Evolutionary conservation across 2,888 invertebrate species (phyloP).

Genomic region (Synergus umbraculus): DNA sequence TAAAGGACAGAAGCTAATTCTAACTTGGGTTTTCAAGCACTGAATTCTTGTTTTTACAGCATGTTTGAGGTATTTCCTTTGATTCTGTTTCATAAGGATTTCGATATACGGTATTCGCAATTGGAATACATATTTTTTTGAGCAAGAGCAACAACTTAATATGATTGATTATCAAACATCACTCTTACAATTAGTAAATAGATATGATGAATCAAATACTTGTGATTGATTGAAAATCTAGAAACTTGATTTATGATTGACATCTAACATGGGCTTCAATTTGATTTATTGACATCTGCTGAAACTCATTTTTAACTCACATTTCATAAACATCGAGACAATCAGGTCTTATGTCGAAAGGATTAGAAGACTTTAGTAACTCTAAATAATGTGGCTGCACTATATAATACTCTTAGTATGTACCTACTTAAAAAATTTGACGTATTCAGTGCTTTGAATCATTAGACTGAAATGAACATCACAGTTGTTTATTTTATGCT

Average conservation of each 20-base stretch:
- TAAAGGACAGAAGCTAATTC: neutral
- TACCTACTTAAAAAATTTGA: too few relatives aligned
- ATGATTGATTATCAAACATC: neutral
- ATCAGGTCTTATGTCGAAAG: neutral
- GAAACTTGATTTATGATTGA: constrained; percentile 32
- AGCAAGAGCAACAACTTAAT: neutral
- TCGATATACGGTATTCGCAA: neutral
- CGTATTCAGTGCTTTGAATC: neutral
- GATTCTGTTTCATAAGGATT: too few relatives aligned
- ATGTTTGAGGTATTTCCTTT: neutral
- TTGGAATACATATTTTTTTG: neutral
- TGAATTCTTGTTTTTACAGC: neutral
- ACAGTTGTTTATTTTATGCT: neutral
- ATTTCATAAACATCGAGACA: neutral
- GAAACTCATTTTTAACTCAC: neutral
- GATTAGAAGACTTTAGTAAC: neutral
- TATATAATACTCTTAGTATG: too few relatives aligned
- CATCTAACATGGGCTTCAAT: neutral
- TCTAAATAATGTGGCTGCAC: neutral
- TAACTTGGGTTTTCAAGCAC: neutral
- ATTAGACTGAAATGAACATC: constrained; percentile 2
- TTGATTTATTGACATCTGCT: constrained; percentile 4
- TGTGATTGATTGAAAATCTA: constrained; percentile 28
- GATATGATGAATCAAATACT: neutral
- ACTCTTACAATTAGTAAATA: neutral